phyloP scores from a whole-genome alignment of 2,113 vertebrate genomes.

The Balaeniceps rex region DNA sequence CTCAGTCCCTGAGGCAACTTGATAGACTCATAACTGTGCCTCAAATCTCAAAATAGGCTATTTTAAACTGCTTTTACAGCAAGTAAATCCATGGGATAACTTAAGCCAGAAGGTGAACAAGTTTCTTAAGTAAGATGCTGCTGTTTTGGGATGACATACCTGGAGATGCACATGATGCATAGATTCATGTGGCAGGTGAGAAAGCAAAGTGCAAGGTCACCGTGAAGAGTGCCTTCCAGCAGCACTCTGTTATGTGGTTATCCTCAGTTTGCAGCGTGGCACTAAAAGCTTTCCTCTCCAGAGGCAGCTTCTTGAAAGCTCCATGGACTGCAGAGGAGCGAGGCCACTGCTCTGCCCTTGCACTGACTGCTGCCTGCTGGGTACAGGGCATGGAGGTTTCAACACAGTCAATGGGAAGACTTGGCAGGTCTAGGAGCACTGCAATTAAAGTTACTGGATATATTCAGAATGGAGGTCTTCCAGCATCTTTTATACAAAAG shows the following conservation, averaged over 20 bases:
- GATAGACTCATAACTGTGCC: neutral
- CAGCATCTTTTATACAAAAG: neutral
- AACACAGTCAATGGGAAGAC: neutral
- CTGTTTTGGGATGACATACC: neutral
- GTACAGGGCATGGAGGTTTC: neutral
- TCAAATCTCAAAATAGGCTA: neutral
- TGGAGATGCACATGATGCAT: rapidly evolving
- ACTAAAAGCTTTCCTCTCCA: neutral
- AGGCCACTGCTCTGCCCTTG: neutral
- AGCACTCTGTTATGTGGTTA: neutral
- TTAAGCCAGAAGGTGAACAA: neutral
- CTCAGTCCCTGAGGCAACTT: neutral
- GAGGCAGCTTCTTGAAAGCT: neutral
- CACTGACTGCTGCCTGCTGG: neutral
- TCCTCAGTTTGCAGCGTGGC: rapidly evolving
- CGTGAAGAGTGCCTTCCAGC: rapidly evolving
- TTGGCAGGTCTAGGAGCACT: neutral
- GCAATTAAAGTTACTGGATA: neutral
- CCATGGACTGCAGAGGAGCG: neutral
- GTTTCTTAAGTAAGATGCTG: neutral
- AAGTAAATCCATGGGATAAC: neutral
- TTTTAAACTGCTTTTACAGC: neutral
- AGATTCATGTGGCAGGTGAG: neutral
- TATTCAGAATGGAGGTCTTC: neutral
- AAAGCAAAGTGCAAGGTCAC: neutral